A percentile compares a stretch with the other conserved stretches of the same genome.
Evolutionary conservation across 2,888 invertebrate genomes (phyloP).

Genomic region (Latheticus oryzae): DNA sequence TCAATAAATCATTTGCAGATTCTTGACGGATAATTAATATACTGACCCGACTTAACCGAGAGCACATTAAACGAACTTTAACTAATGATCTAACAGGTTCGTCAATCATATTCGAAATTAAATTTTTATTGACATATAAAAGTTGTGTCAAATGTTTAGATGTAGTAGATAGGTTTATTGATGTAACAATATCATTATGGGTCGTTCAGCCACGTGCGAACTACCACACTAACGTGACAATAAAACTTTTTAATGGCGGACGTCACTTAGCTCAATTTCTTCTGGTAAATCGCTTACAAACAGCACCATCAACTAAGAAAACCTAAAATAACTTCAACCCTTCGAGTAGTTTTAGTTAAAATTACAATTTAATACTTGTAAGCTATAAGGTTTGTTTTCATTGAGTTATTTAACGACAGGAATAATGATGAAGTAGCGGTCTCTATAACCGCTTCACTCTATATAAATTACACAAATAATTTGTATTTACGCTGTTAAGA

Average conservation of each 20-base stretch:
- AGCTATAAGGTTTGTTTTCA: no score
- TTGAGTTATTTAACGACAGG: background rate
- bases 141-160: constrained; percentile 64
- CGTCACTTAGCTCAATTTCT: constrained; percentile 52
- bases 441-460: constrained; percentile 1
- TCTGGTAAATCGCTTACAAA: constrained; percentile 33
- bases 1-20: constrained; percentile 51
- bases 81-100: constrained; percentile 62
- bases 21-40: constrained; percentile 48
- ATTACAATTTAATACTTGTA: no score
- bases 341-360: background rate
- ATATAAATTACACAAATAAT: constrained; percentile 40
- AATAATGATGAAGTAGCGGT: constrained; percentile 8
- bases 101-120: constrained; percentile 66
- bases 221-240: constrained; percentile 64
- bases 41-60: constrained; percentile 49
- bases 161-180: constrained; percentile 65
- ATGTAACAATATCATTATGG: constrained; percentile 66
- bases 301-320: background rate
- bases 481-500: constrained; percentile 51
- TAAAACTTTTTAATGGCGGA: constrained; percentile 66
- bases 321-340: background rate
- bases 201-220: constrained; percentile 64
- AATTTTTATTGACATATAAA: constrained; percentile 66
- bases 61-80: constrained; percentile 49